Evolutionary conservation across 23 tunicate genomes (phyloP).

Genomic region (Oikopleura vanhoeffeni): DNA sequence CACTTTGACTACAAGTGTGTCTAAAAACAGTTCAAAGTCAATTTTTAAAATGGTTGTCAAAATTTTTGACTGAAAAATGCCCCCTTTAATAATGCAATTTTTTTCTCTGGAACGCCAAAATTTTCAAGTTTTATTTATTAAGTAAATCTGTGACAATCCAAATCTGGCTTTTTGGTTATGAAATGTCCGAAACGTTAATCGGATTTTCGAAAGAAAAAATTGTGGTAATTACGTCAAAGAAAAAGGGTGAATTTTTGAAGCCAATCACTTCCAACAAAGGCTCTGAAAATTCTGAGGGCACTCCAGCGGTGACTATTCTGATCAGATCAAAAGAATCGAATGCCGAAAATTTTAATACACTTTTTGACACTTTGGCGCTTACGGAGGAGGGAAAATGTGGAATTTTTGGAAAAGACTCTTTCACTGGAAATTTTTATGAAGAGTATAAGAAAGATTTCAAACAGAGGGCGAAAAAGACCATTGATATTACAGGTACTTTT

Average conservation of each 20-base stretch:
- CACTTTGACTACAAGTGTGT: conserved; percentile 44
- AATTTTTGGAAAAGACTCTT: conserved; percentile 61
- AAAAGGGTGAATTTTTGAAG: conserved; percentile 81
- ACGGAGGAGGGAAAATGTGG: conserved; percentile 59
- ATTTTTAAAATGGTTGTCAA: no score
- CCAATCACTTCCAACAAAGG: conserved; percentile 27
- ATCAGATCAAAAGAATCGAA: conserved; percentile 51
- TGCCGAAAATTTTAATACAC: conserved; percentile 36
- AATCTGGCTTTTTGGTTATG: conserved; percentile 97
- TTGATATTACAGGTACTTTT: conserved; percentile 1
- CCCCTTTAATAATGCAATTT: no score
- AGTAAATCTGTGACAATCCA: conserved; percentile 17
- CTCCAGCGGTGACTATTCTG: conserved; percentile 37
- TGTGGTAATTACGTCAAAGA: conserved; percentile 51
- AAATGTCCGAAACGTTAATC: conserved; percentile 64
- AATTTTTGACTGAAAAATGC: no score
- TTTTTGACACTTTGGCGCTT: conserved; percentile 23
- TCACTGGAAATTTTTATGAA: conserved; percentile 42
- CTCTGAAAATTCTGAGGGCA: conserved; percentile 32
- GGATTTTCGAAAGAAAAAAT: conserved; percentile 57
- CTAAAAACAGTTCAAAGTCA: no score
- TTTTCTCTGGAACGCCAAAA: background rate
- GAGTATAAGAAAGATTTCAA: conserved; percentile 7
- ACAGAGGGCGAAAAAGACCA: background rate
- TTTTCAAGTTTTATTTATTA: background rate